A percentile compares a stretch with the other conserved stretches of the same genome.
Evolutionary conservation across 1,140 invertebrate genomes (phyloP).

Genomic region (Cyphomyrmex costatus): DNA sequence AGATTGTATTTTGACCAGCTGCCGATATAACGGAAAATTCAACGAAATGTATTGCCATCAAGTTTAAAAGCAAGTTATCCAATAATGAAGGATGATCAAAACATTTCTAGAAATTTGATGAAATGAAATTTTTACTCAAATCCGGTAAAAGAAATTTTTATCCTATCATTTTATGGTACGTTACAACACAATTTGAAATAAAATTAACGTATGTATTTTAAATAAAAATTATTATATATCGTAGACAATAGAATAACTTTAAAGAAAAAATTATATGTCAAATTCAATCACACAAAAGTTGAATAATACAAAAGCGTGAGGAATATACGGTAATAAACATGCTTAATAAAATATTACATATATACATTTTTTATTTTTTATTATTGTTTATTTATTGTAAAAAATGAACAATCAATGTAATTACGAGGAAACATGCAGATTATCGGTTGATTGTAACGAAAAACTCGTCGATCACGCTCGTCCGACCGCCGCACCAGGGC

Average conservation of each 20-base stretch:
- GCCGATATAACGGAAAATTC: conserved; percentile 14
- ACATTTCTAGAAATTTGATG: not conserved
- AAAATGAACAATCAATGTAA: no score
- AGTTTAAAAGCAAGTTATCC: not conserved
- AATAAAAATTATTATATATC: not conserved
- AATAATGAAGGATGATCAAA: no score
- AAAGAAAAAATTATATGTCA: not conserved
- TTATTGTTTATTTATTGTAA: not conserved
- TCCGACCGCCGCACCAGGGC: conserved; percentile 40
- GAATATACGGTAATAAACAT: not conserved
- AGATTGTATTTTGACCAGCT: not conserved
- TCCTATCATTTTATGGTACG: not conserved
- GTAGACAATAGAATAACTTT: not conserved
- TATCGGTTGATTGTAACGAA: not conserved
- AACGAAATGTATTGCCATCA: not conserved
- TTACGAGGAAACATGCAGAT: not conserved
- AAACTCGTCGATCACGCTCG: not conserved
- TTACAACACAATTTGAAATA: not conserved
- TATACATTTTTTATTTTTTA: not conserved
- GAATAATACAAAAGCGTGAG: not conserved
- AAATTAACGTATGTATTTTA: not conserved
- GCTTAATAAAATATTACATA: not conserved
- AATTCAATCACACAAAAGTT: not conserved
- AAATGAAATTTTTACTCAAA: not conserved
- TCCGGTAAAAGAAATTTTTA: not conserved